A percentile compares a stretch with the other conserved stretches of the same genome.
phyloP scores from a whole-genome alignment of 2,113 vertebrate genomes.

The Odontophorus gujanensis region DNA sequence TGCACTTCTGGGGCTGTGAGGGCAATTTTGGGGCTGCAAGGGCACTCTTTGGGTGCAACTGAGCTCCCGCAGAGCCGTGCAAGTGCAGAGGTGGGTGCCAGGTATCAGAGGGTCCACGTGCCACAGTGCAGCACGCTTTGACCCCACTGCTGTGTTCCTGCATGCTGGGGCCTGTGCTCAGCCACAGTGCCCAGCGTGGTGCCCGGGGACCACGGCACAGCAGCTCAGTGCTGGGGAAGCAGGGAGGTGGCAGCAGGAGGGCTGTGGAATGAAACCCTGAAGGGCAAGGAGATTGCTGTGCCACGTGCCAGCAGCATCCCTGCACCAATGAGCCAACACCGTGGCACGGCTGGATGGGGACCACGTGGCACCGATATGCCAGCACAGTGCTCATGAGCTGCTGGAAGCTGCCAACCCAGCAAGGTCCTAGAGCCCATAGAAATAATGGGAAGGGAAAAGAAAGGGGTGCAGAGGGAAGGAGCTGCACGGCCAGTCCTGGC shows the following conservation, averaged over 20 bases:
- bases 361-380: not conserved
- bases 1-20: not conserved
- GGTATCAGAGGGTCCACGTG: fast-evolving
- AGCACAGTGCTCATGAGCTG: not conserved
- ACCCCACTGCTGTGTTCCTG: not conserved
- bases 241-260: not conserved
- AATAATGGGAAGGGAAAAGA: not conserved
- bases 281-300: not conserved
- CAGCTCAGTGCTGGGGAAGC: not conserved
- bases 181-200: not conserved
- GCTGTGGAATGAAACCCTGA: not conserved
- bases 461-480: not conserved
- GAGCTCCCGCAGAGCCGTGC: fast-evolving
- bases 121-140: fast-evolving
- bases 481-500: not conserved
- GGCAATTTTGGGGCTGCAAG: not conserved
- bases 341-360: not conserved
- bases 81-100: fast-evolving
- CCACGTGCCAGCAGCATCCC: not conserved
- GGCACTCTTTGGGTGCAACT: not conserved
- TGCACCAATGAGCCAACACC: fast-evolving
- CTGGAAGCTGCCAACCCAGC: not conserved
- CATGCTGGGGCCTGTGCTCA: not conserved
- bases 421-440: not conserved
- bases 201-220: not conserved